A percentile compares a stretch with the other conserved stretches of the same genome.
These are phyloP conservation scores for Hipposideros larvatus DNA, from an alignment of 2,797 vertebrate species.

Conservation along the genomic window DNA sequence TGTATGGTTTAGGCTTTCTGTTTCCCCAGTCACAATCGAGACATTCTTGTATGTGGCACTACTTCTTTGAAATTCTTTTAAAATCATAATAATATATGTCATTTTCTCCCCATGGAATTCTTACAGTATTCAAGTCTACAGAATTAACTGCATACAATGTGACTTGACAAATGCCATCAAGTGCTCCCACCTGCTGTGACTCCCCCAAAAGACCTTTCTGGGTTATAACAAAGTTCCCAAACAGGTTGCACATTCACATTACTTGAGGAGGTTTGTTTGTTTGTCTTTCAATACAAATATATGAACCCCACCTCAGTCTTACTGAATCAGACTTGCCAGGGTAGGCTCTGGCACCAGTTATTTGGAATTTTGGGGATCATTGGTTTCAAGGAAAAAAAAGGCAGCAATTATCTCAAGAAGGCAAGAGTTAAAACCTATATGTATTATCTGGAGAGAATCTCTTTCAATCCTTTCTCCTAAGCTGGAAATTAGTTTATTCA, in stretches of 20 bases:
- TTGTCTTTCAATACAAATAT: constrained; percentile 18
- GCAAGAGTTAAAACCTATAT: constrained; percentile 30
- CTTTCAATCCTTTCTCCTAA: not conserved
- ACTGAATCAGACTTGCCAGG: constrained; percentile 25
- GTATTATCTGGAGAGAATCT: constrained; percentile 35
- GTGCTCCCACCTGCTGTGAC: not conserved
- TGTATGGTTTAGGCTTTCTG: not conserved
- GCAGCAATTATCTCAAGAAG: not conserved
- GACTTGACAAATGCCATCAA: constrained; percentile 27
- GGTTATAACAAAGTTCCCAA: constrained; percentile 18
- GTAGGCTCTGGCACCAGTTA: not conserved
- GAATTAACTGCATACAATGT: constrained; percentile 22
- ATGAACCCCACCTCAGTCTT: not conserved
- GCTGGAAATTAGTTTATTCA: constrained; percentile 32
- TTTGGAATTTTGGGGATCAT: constrained; percentile 4
- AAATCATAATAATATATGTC: not conserved
- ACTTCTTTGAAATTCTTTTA: not conserved
- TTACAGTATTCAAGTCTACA: not conserved
- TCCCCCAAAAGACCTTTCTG: not conserved
- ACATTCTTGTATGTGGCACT: not conserved
- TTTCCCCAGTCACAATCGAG: not conserved
- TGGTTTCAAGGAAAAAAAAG: not conserved
- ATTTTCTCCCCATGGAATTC: not conserved
- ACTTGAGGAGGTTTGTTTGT: not conserved
- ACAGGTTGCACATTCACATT: not conserved